Evolutionary conservation across 2,888 invertebrate genomes (phyloP).

Genomic region (Abrostola triplasia): DNA sequence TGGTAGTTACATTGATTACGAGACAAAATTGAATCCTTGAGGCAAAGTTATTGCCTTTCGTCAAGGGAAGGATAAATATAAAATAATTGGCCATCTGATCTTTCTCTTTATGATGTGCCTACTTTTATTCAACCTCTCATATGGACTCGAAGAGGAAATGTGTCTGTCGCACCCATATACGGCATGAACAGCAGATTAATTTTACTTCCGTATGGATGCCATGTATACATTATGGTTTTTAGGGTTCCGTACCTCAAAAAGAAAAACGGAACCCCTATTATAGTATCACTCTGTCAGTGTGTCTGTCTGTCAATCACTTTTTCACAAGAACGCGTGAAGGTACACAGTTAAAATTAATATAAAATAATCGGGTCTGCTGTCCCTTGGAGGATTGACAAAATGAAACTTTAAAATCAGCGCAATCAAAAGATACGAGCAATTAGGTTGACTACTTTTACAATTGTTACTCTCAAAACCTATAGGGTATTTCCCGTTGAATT

Average conservation of each 20-base stretch:
- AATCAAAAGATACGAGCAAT: no score
- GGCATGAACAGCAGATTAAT: slow-evolving; percentile 12
- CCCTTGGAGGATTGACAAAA: no score
- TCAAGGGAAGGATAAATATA: slow-evolving; percentile 28
- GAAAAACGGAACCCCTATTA: no score
- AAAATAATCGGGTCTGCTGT: no score
- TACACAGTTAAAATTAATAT: no score
- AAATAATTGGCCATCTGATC: slow-evolving; percentile 14
- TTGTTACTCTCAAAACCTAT: no score
- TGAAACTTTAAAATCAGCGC: no score
- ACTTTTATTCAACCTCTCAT: slow-evolving; percentile 11
- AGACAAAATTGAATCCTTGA: background rate
- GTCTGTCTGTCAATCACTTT: no score
- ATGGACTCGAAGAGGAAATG: slow-evolving; percentile 20
- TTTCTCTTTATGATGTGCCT: slow-evolving; percentile 4
- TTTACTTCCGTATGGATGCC: slow-evolving; percentile 19
- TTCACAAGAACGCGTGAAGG: no score
- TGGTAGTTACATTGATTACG: slow-evolving; percentile 17
- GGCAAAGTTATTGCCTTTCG: slow-evolving; percentile 18
- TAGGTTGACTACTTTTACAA: no score
- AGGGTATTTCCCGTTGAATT: no score
- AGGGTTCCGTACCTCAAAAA: background rate
- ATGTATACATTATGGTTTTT: background rate
- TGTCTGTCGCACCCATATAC: slow-evolving; percentile 20
- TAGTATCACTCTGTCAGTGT: no score